Conservation (phyloP, 2,888 invertebrate species). For the Dascillus cervinus region DNA sequence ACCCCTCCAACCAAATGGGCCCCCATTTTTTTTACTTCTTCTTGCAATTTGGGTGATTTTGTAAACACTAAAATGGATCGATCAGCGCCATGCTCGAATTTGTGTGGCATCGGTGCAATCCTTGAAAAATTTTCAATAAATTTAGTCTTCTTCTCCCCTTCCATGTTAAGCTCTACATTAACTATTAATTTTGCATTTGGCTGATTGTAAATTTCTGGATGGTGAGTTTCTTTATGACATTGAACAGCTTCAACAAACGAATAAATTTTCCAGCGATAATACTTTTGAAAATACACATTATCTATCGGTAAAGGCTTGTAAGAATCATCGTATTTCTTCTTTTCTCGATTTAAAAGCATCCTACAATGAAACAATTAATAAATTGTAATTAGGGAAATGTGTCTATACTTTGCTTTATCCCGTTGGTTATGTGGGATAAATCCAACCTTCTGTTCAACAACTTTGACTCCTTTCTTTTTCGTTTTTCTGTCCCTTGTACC, state of each 20-base stretch:
- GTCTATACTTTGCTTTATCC: conserved; percentile 46
- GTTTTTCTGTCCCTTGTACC: conserved; percentile 71
- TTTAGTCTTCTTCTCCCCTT: conserved; percentile 60
- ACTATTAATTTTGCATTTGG: conserved; percentile 65
- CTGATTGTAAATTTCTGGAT: conserved; percentile 72
- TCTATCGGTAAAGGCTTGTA: conserved; percentile 49
- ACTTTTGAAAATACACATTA: conserved; percentile 54
- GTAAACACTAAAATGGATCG: conserved; percentile 68
- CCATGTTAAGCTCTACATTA: conserved; percentile 74
- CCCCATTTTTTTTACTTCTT: conserved; percentile 59
- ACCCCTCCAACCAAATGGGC: conserved; percentile 65
- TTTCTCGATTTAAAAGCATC: conserved; percentile 5
- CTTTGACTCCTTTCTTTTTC: conserved; percentile 68
- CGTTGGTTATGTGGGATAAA: conserved; percentile 66
- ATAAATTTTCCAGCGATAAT: conserved; percentile 54
- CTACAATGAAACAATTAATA: conserved; percentile 4
- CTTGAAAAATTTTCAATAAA: conserved; percentile 62
- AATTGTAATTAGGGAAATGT: conserved; percentile 1
- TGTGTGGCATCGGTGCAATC: conserved; percentile 58
- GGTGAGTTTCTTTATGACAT: conserved; percentile 72
- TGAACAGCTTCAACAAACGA: conserved; percentile 67
- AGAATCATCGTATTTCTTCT: conserved; percentile 55
- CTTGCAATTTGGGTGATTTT: conserved; percentile 54
- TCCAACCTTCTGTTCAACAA: conserved; percentile 65
- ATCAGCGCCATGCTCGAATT: conserved; percentile 61